Evolutionary conservation across 2,888 invertebrate species (phyloP).

Genomic region (Drosophila barbarae): DNA sequence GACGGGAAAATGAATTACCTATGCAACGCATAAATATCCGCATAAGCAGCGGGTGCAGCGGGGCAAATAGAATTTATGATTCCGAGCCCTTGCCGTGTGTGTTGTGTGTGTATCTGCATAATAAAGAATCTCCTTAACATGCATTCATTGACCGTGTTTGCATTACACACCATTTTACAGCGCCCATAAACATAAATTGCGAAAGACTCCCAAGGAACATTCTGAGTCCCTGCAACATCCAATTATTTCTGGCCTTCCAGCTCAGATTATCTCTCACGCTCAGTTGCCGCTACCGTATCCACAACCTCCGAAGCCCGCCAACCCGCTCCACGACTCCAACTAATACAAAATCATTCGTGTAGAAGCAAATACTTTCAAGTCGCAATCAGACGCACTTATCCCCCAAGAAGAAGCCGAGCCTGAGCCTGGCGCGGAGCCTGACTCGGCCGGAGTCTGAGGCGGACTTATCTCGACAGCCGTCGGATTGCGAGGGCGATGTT

Average conservation of each 20-base stretch:
- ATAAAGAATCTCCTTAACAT: conserved; percentile 34
- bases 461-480: conserved; percentile 24
- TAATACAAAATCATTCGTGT: conserved; percentile 52
- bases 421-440: conserved; percentile 4
- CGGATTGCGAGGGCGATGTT: conserved; percentile 14
- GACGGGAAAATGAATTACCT: conserved; percentile 17
- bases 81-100: neutral
- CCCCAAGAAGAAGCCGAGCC: conserved; percentile 3
- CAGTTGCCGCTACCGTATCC: conserved; percentile 6
- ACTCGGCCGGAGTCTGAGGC: conserved; percentile 20
- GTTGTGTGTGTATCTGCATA: conserved; percentile 25
- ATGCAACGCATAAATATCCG: conserved; percentile 22
- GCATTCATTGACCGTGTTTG: conserved; percentile 22
- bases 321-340: conserved; percentile 26
- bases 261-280: conserved; percentile 27
- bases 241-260: conserved; percentile 23
- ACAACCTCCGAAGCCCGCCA: neutral
- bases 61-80: conserved; percentile 26
- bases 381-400: conserved; percentile 56
- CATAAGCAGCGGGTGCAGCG: conserved; percentile 15
- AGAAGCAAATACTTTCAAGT: conserved; percentile 51
- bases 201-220: neutral
- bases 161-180: conserved; percentile 19
- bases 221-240: conserved; percentile 12
- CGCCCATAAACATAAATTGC: conserved; percentile 30